Conservation (phyloP, 37 sponge, comb jelly and placozoan genomes). For the Geodia barretti region DNA sequence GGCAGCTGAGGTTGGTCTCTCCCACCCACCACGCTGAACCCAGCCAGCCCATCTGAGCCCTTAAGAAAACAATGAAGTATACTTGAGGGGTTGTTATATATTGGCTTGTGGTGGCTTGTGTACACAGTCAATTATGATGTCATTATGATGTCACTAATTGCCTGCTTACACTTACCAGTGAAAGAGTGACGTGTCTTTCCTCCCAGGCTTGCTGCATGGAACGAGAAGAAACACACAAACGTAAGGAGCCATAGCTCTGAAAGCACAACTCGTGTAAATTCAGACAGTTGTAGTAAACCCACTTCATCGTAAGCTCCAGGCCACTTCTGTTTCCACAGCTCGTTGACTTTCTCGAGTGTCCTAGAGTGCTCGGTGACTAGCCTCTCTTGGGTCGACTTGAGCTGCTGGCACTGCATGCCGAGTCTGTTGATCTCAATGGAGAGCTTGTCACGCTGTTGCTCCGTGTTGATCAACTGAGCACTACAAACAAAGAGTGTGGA, state of each 20-base stretch:
- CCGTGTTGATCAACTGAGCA: constrained; percentile 12
- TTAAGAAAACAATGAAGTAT: too few species aligned
- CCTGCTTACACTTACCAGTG: constrained; percentile 32
- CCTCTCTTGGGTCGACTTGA: constrained; percentile 33
- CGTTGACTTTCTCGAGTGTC: constrained; percentile 57
- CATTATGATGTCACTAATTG: too few species aligned
- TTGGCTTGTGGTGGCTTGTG: neutral
- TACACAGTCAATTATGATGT: neutral
- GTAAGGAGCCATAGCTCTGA: too few species aligned
- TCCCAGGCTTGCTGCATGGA: constrained; percentile 60
- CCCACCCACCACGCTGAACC: constrained; percentile 79
- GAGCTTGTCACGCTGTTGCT: constrained; percentile 35
- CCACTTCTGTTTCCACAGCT: constrained; percentile 72
- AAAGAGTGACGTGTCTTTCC: constrained; percentile 51
- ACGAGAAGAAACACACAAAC: neutral
- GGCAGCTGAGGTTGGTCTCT: constrained; percentile 82
- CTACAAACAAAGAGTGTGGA: too few species aligned
- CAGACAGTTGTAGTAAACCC: neutral
- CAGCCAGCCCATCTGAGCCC: constrained; percentile 66
- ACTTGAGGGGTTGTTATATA: neutral
- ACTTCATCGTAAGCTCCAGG: constrained; percentile 63
- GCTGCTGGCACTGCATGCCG: constrained; percentile 43
- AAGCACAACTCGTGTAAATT: neutral
- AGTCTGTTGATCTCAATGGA: constrained; percentile 38
- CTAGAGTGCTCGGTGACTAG: constrained; percentile 58